Evolutionary conservation across 2,888 invertebrate genomes (phyloP), one percentile per base, ranked within the genome.

Genomic region (Cheilosia scutellata): DNA sequence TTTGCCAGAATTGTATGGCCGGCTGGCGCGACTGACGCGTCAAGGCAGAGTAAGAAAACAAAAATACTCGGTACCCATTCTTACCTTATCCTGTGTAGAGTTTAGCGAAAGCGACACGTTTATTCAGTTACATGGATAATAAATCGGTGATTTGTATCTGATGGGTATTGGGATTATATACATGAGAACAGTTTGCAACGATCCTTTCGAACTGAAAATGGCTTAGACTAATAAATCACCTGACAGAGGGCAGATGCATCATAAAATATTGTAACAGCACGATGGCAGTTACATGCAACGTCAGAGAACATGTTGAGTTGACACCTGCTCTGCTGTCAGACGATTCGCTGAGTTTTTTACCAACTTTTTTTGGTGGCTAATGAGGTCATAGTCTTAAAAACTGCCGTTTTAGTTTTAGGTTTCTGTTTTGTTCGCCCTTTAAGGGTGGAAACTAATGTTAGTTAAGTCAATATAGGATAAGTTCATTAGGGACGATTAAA

Each of bases 121-220:
- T 62, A 57, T 51, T 27, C 42, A 51, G 49, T 74, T 68, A 79
- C 47, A 68, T 33, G 80, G 55, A 51, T 53, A 68, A 68, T 66
- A 68, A 68, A 77, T 66, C 37, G 58, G 47, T 53, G 65, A 80
- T 80, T 84, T 80, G 70, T 71, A 29, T 70, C 63, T 63, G 55
- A 27, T 58, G 49, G 44, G 53, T 58, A 44, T 58, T 40, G 63
- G 70, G 49, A 76, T 71, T 77, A 20, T 20, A 37, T 2, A 53
- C 31, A 77, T 77, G 51, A 57, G 40, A 49, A 55, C 75, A 68
- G n/a, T 20, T 33, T n/a, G n/a, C n/a, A n/a, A n/a, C n/a, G n/a
- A n/a, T 60, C 16, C 25, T 37, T 74, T 5, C n/a, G 25, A 47
- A 27, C 11, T 42, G 49, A 9, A 13, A 31, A 11, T 2, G n/a